Evolutionary conservation across 2,888 invertebrate species (phyloP).

Genomic region (Tinea semifulvella): DNA sequence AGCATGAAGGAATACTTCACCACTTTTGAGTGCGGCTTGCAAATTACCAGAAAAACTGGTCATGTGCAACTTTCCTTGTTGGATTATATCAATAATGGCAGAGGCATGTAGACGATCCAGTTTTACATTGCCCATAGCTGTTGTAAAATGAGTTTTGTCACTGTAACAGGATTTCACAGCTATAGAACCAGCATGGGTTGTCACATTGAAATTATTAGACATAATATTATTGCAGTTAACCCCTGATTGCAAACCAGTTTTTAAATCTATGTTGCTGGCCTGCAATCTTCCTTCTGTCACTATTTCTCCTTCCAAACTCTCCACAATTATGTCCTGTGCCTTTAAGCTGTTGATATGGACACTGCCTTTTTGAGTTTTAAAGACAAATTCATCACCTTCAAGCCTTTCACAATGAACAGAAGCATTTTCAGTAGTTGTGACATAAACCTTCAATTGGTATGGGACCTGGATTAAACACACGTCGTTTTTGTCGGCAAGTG

Average conservation of each 20-base stretch:
- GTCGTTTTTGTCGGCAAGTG: constrained; percentile 45
- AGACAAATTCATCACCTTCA: constrained; percentile 52
- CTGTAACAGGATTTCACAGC: constrained; percentile 54
- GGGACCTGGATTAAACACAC: constrained; percentile 58
- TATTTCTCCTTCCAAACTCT: constrained; percentile 45
- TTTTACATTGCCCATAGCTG: constrained; percentile 51
- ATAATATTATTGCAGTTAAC: constrained; percentile 55
- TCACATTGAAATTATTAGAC: constrained; percentile 41
- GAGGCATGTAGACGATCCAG: constrained; percentile 47
- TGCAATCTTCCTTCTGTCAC: constrained; percentile 44
- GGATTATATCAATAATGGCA: constrained; percentile 55
- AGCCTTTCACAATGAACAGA: constrained; percentile 48
- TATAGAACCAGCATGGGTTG: constrained; percentile 52
- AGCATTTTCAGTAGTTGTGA: constrained; percentile 49
- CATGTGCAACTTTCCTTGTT: constrained; percentile 52
- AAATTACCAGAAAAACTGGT: constrained; percentile 53
- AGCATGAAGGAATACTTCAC: constrained; percentile 55
- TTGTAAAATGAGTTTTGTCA: constrained; percentile 56
- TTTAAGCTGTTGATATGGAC: constrained; percentile 45
- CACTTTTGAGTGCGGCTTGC: constrained; percentile 55
- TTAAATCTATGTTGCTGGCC: constrained; percentile 47
- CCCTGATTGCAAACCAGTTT: constrained; percentile 45
- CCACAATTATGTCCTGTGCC: constrained; percentile 48
- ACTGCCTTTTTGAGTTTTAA: constrained; percentile 52
- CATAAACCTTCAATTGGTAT: constrained; percentile 54